These are phyloP conservation scores for Aegotheles bennettii DNA, from an alignment of 2,113 vertebrate genomes.

Conservation along the genomic window DNA sequence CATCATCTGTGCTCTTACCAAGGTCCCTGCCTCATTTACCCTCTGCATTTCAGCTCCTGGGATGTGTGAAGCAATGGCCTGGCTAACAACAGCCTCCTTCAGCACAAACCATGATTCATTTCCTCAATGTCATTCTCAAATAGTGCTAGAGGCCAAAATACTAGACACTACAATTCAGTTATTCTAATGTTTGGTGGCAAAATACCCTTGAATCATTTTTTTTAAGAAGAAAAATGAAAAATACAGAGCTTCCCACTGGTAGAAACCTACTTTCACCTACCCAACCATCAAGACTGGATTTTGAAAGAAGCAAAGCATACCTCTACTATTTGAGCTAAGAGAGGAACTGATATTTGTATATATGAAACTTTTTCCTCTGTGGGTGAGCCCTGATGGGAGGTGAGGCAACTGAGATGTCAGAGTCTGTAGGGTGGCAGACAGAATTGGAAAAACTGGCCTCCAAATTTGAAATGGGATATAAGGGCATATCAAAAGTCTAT, in stretches of 20 bases:
- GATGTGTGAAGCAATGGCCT: not conserved
- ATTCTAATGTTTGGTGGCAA: not conserved
- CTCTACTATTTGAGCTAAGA: not conserved
- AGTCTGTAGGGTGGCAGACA: not conserved
- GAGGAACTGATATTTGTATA: not conserved
- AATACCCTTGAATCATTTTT: not conserved
- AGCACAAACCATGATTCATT: constrained; percentile 28
- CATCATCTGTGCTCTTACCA: not conserved
- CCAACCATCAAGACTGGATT: not conserved
- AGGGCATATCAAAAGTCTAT: not conserved
- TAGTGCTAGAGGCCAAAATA: not conserved
- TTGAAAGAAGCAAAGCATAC: not conserved
- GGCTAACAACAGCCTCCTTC: not conserved
- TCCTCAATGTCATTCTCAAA: constrained; percentile 5
- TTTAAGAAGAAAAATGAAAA: not conserved
- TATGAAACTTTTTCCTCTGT: not conserved
- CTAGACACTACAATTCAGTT: not conserved
- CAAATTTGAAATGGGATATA: not conserved
- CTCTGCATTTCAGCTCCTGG: not conserved
- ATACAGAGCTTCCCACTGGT: not conserved
- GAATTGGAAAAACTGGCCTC: not conserved
- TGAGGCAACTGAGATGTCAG: not conserved
- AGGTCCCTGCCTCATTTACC: not conserved
- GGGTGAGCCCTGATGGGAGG: not conserved
- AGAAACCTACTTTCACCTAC: not conserved